Percentiles rank a stretch among this genome's conserved stretches.
phyloP scores from a whole-genome alignment of 2,113 vertebrate genomes.

The Orientallactaga bullata region DNA sequence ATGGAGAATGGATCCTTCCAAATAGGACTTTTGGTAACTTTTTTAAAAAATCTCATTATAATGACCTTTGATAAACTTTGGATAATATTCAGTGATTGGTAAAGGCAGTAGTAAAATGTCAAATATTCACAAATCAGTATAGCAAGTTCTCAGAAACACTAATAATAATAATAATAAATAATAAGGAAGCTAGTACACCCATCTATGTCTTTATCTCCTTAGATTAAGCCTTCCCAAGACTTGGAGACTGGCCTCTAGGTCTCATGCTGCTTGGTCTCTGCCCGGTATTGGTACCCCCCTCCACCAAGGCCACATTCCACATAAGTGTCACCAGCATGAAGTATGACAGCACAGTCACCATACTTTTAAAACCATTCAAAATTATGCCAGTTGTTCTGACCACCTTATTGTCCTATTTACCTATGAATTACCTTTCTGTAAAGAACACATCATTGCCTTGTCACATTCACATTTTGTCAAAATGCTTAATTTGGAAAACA shows the following conservation, averaged over 20 bases:
- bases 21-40: not conserved
- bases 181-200: not conserved
- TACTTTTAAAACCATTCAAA: not conserved
- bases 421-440: slow-evolving; percentile 12
- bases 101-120: not conserved
- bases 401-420: not conserved
- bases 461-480: slow-evolving; percentile 60
- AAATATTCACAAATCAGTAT: slow-evolving; percentile 22
- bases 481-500: slow-evolving; percentile 54
- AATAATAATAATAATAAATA: not conserved
- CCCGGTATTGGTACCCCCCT: rapidly evolving
- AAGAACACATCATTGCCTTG: slow-evolving; percentile 22
- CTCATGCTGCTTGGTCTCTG: not conserved
- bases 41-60: not conserved
- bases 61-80: not conserved
- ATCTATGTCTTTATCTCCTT: not conserved
- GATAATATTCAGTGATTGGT: not conserved
- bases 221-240: not conserved
- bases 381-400: not conserved
- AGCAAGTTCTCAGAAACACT: not conserved
- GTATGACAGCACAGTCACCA: not conserved
- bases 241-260: slow-evolving; percentile 3
- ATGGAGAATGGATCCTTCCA: not conserved
- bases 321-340: not conserved
- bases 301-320: no score